Evolutionary conservation across 2,113 vertebrate species (phyloP).

Genomic region (Dicentrarchus labrax): DNA sequence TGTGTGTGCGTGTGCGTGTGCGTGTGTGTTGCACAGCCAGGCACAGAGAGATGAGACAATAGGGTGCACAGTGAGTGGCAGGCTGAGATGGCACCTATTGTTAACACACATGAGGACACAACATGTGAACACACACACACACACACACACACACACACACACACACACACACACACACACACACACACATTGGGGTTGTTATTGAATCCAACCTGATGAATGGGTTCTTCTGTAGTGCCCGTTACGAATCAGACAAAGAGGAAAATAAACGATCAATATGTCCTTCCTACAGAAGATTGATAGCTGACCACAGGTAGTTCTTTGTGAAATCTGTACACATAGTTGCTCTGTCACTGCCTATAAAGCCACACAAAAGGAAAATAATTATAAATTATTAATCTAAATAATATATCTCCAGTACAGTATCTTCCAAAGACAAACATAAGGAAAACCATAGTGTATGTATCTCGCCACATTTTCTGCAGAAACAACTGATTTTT

Average conservation of each 20-base stretch:
- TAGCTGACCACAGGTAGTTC: neutral
- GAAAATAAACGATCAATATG: neutral
- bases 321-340: too few relatives aligned
- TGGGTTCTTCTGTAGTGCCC: slow-evolving; percentile 47
- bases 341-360: too few relatives aligned
- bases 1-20: slow-evolving; percentile 26
- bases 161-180: slow-evolving; percentile 17
- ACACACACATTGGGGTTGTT: slow-evolving; percentile 22
- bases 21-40: slow-evolving; percentile 38
- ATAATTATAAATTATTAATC: neutral
- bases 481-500: slow-evolving; percentile 37
- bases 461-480: slow-evolving; percentile 16
- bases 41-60: slow-evolving; percentile 60
- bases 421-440: neutral
- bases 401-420: neutral
- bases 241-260: slow-evolving; percentile 7
- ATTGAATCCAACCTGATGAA: slow-evolving; percentile 41
- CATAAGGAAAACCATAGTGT: neutral
- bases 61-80: slow-evolving; percentile 50
- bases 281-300: neutral
- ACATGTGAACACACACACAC: slow-evolving; percentile 20
- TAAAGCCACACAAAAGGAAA: too few relatives aligned
- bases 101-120: slow-evolving; percentile 38
- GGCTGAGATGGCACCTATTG: slow-evolving; percentile 74
- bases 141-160: slow-evolving; percentile 28